Conservation (phyloP, 2,113 vertebrate genomes). For the Charina bottae region DNA sequence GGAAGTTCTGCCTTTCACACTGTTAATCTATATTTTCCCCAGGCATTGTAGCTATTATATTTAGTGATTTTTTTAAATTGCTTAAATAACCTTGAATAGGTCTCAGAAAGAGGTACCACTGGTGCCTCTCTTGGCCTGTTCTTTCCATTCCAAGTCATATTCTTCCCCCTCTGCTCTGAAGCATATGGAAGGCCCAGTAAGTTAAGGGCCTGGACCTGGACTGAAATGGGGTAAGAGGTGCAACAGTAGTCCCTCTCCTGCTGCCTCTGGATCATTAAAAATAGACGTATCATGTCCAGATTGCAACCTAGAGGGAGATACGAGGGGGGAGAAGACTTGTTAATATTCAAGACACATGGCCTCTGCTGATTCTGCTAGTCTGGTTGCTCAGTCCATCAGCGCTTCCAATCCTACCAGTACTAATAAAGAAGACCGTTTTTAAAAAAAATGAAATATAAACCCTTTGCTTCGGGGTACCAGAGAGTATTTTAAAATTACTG, state of each 20-base stretch:
- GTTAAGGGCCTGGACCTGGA: not conserved
- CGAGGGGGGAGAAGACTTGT: not conserved
- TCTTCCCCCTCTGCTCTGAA: not conserved
- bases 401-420: not conserved
- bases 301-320: not conserved
- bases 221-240: not conserved
- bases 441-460: constrained; percentile 12
- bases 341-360: not conserved
- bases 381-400: not conserved
- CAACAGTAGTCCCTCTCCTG: not conserved
- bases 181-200: not conserved
- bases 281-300: too few relatives aligned
- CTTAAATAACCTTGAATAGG: not conserved
- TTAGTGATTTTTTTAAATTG: not conserved
- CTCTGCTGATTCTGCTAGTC: not conserved
- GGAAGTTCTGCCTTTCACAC: not conserved
- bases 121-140: not conserved
- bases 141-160: not conserved
- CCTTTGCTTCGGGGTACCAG: not conserved
- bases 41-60: not conserved
- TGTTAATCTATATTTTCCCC: not conserved
- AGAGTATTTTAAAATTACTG: constrained; percentile 16
- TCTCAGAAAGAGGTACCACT: not conserved
- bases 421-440: constrained; percentile 4
- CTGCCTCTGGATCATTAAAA: not conserved